A percentile compares a stretch with the other conserved stretches of the same genome.
phyloP scores from a whole-genome alignment of 2,888 invertebrate species.

The Parnassius apollo region DNA sequence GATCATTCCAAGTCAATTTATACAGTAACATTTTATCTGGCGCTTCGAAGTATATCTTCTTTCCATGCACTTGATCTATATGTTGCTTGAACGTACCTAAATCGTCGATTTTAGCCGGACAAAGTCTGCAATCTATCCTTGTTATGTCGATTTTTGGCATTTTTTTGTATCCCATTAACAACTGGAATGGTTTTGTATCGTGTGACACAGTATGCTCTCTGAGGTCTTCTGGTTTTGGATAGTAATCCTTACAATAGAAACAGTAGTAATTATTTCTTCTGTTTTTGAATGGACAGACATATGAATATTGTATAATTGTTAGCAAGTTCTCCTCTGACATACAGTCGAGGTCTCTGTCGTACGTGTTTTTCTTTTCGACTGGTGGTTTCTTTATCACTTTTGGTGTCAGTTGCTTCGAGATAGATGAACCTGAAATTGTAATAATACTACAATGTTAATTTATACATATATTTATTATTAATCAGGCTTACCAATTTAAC shows the following conservation, averaged over 20 bases:
- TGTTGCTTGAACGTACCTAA: constrained; percentile 63
- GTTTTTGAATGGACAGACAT: constrained; percentile 71
- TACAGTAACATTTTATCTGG: constrained; percentile 67
- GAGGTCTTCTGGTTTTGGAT: constrained; percentile 67
- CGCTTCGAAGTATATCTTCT: constrained; percentile 70
- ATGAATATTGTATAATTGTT: constrained; percentile 69
- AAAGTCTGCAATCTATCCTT: constrained; percentile 64
- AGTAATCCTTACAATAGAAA: constrained; percentile 73
- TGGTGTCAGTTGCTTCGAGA: constrained; percentile 35
- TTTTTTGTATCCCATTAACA: constrained; percentile 69
- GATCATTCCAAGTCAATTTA: constrained; percentile 65
- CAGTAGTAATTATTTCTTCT: constrained; percentile 71
- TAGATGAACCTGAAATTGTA: constrained; percentile 17
- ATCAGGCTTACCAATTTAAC: too few species aligned
- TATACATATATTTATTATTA: constrained; percentile 4
- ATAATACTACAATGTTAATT: neutral
- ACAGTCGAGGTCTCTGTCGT: constrained; percentile 67
- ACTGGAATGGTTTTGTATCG: constrained; percentile 69
- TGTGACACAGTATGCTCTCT: constrained; percentile 66
- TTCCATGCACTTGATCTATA: constrained; percentile 60
- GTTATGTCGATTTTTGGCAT: constrained; percentile 74
- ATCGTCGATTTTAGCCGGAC: constrained; percentile 60
- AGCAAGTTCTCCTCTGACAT: constrained; percentile 72
- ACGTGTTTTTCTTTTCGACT: constrained; percentile 60
- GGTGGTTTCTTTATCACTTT: constrained; percentile 48